Percentiles rank a stretch among this genome's conserved stretches.
These are phyloP conservation scores for Chrysaora quinquecirrha DNA, from an alignment of 30 jellyfish, hydroid and myxozoan genomes.

Conservation along the genomic window DNA sequence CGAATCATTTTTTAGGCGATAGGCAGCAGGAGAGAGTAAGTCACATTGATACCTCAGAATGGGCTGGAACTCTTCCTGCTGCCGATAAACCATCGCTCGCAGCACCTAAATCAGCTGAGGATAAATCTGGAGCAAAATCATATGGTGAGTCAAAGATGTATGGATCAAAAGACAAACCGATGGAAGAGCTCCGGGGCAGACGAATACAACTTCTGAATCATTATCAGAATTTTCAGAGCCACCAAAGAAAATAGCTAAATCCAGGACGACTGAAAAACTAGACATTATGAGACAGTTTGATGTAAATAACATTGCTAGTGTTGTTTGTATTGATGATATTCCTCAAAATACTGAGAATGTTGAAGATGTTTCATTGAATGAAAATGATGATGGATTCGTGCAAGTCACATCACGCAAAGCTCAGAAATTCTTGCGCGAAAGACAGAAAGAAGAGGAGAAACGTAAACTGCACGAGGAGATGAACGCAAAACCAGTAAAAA, in stretches of 20 bases:
- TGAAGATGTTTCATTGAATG: slow-evolving; percentile 21
- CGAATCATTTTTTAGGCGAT: slow-evolving; percentile 91
- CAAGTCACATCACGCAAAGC: slow-evolving; percentile 77
- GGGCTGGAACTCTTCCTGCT: slow-evolving; percentile 90
- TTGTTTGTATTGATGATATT: slow-evolving; percentile 87
- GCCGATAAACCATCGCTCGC: slow-evolving; percentile 81
- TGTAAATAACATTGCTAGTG: slow-evolving; percentile 85
- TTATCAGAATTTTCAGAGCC: slow-evolving; percentile 72
- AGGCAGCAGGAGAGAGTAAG: slow-evolving; percentile 99
- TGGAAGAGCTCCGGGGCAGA: slow-evolving; percentile 14
- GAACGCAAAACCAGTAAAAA: slow-evolving; percentile 51
- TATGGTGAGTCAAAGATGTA: slow-evolving; percentile 7
- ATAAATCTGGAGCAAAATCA: slow-evolving; percentile 43
- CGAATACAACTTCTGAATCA: slow-evolving; percentile 13
- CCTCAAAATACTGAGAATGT: slow-evolving; percentile 47
- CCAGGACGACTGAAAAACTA: slow-evolving; percentile 63
- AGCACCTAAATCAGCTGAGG: slow-evolving; percentile 70
- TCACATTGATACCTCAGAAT: slow-evolving; percentile 75
- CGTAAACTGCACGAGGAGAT: slow-evolving; percentile 62
- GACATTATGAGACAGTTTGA: slow-evolving; percentile 82
- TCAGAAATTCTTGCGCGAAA: slow-evolving; percentile 67
- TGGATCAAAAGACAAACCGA: slow-evolving; percentile 37
- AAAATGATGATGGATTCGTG: slow-evolving; percentile 91
- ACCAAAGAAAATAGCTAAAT: slow-evolving; percentile 75
- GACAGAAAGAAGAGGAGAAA: slow-evolving; percentile 78